Percentiles rank a stretch among this genome's conserved stretches.
These are phyloP conservation scores for Cercopithecus mitis DNA, from an alignment of 2,797 vertebrate genomes.

Conservation along the genomic window DNA sequence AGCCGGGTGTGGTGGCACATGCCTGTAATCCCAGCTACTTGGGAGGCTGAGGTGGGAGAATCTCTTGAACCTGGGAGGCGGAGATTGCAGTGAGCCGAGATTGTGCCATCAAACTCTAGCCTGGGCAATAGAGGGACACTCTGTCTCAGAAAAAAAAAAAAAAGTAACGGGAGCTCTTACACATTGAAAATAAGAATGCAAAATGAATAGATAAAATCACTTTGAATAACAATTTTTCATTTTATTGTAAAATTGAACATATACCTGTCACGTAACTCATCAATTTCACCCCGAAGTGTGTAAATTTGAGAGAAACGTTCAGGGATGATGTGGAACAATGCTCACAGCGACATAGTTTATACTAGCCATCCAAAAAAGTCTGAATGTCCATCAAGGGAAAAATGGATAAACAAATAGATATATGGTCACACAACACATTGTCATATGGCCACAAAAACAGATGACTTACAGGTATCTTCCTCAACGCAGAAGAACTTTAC, in stretches of 20 bases:
- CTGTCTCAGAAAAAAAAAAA: too few species aligned
- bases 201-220: neutral
- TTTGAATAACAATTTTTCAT: neutral
- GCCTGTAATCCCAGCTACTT: too few species aligned
- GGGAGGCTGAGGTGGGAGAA: too few species aligned
- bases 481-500: neutral
- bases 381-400: neutral
- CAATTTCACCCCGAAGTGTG: neutral
- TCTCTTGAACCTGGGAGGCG: too few species aligned
- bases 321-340: neutral
- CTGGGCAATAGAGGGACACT: too few species aligned
- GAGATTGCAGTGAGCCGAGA: too few species aligned
- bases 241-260: neutral
- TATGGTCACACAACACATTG: neutral
- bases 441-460: neutral
- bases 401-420: neutral
- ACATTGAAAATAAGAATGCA: neutral
- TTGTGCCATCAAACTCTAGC: too few species aligned
- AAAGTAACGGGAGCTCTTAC: neutral
- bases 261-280: neutral
- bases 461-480: neutral
- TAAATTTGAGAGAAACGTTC: neutral
- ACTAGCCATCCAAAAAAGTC: neutral
- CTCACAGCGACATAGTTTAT: neutral
- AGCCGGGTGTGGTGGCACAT: too few species aligned